Percentiles rank a stretch among this genome's conserved stretches.
phyloP scores from a whole-genome alignment of 2,888 invertebrate species.

The Poecilobothrus nobilitatus region DNA sequence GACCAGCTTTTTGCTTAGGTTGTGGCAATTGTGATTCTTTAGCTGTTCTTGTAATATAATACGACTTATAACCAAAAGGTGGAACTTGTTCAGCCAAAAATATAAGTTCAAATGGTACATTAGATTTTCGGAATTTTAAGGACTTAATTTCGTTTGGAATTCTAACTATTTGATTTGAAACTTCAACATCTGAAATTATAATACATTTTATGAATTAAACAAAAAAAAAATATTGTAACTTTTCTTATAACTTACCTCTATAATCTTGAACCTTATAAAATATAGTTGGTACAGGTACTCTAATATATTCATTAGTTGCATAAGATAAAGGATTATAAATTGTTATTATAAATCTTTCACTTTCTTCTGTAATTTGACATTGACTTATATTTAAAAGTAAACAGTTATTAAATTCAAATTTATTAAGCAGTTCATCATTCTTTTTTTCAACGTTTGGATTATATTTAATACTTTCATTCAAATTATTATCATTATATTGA shows the following conservation, averaged over 20 bases:
- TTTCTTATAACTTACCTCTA: slow-evolving; percentile 45
- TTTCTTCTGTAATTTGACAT: slow-evolving; percentile 55
- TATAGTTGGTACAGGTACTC: slow-evolving; percentile 52
- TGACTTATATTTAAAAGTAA: slow-evolving; percentile 65
- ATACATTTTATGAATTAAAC: background rate
- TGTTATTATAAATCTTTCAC: slow-evolving; percentile 55
- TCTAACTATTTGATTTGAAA: slow-evolving; percentile 52
- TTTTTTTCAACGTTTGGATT: slow-evolving; percentile 31
- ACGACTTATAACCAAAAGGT: slow-evolving; percentile 59
- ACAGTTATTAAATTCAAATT: slow-evolving; percentile 49
- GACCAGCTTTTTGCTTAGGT: slow-evolving; percentile 26
- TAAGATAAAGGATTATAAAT: slow-evolving; percentile 58
- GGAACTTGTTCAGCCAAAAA: slow-evolving; percentile 60
- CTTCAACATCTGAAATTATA: slow-evolving; percentile 16
- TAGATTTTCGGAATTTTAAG: slow-evolving; percentile 56
- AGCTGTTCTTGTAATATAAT: slow-evolving; percentile 40
- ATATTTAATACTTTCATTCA: slow-evolving; percentile 26
- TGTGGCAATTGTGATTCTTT: slow-evolving; percentile 23
- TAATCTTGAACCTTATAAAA: slow-evolving; percentile 56
- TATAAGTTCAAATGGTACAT: slow-evolving; percentile 59
- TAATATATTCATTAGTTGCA: slow-evolving; percentile 49
- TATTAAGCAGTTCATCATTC: slow-evolving; percentile 20
- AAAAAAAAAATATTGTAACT: background rate
- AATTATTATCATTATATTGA: background rate
- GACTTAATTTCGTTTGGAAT: slow-evolving; percentile 49